Conservation (phyloP, 1,140 invertebrate species). For the Sycophila sp. region DNA sequence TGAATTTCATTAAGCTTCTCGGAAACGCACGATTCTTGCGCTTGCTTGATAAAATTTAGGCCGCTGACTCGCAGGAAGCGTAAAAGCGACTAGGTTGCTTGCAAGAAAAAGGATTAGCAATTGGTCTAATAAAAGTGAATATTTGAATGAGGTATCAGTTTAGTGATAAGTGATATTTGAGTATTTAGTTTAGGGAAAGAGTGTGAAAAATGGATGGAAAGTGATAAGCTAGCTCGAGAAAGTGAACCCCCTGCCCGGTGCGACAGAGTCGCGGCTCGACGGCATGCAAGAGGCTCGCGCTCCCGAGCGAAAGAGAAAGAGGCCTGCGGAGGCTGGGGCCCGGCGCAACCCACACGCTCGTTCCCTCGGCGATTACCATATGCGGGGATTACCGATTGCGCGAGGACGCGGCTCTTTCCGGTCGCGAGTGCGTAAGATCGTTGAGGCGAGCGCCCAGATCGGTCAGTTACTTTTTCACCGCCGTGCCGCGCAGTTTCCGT, state of each 20-base stretch:
- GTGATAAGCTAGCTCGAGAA: not conserved
- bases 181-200: too few species aligned
- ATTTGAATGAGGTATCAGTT: too few species aligned
- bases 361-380: constrained; percentile 57
- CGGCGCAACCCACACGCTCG: constrained; percentile 55
- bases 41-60: too few species aligned
- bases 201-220: not conserved
- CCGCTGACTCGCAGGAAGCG: too few species aligned
- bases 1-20: too few species aligned
- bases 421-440: constrained; percentile 19
- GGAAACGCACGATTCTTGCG: too few species aligned
- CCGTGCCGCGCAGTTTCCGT: constrained; percentile 33
- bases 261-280: not conserved
- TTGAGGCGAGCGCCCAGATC: constrained; percentile 29
- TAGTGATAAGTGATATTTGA: too few species aligned
- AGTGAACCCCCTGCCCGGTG: not conserved
- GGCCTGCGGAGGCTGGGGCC: not conserved
- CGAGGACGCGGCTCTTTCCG: constrained; percentile 39
- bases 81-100: too few species aligned
- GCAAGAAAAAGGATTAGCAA: too few species aligned
- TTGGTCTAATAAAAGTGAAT: too few species aligned
- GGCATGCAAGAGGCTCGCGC: not conserved
- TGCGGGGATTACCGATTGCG: constrained; percentile 55
- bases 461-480: constrained; percentile 47
- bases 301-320: too few species aligned